Evolutionary conservation across 2,888 invertebrate genomes (phyloP).

Genomic region (Nysson spinosus): DNA sequence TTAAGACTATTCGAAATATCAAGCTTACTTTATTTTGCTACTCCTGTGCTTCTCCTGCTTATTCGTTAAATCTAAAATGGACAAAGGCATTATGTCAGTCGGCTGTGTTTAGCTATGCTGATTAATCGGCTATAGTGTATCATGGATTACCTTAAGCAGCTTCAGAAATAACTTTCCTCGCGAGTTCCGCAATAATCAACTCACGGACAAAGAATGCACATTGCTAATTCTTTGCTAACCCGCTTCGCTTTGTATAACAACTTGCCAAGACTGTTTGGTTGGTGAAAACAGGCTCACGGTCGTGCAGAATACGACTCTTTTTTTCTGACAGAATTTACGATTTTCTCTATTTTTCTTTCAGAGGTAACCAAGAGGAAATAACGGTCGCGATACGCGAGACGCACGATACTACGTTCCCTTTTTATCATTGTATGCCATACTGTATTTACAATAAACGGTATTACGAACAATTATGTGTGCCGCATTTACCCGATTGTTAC

Average conservation of each 20-base stretch:
- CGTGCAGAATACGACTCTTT: conserved; percentile 36
- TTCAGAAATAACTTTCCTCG: conserved; percentile 60
- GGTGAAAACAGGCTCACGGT: conserved; percentile 41
- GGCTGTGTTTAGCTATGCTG: conserved; percentile 23
- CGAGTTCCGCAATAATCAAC: conserved; percentile 34
- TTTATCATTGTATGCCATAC: conserved; percentile 57
- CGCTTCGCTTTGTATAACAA: conserved; percentile 46
- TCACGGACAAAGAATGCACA: conserved; percentile 48
- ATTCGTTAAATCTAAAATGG: conserved; percentile 50
- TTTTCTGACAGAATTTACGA: conserved; percentile 29
- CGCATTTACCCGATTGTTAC: not conserved
- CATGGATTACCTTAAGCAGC: conserved; percentile 24
- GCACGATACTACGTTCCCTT: conserved; percentile 49
- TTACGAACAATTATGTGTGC: conserved; percentile 9
- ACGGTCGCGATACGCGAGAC: conserved; percentile 28
- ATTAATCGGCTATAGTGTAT: conserved; percentile 29
- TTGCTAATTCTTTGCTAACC: conserved; percentile 48
- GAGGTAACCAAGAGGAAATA: conserved; percentile 46
- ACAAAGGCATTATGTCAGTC: conserved; percentile 19
- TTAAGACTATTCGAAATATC: conserved; percentile 70
- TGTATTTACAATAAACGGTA: conserved; percentile 63
- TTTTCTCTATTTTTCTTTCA: conserved; percentile 57
- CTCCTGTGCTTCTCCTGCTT: conserved; percentile 50
- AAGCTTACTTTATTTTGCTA: conserved; percentile 43
- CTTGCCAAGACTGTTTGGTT: conserved; percentile 36